Evolutionary conservation across 92 coral and sea anemone genomes (phyloP).

Genomic region (Muricea muricata): DNA sequence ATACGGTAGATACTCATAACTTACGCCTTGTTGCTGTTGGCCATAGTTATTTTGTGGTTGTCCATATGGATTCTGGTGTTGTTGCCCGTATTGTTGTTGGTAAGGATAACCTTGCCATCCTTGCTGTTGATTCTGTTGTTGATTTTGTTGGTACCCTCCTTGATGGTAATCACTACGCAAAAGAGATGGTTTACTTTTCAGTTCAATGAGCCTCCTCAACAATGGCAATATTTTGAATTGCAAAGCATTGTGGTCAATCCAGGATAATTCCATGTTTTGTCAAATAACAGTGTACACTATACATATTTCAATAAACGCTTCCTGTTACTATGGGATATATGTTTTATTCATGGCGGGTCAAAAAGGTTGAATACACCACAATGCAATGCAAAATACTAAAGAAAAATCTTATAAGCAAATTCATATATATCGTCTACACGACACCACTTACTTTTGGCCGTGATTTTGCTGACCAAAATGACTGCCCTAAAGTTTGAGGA

Average conservation of each 20-base stretch:
- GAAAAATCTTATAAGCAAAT: too few species aligned
- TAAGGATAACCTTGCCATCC: conserved; percentile 52
- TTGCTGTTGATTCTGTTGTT: conserved; percentile 60
- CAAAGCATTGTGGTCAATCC: too few species aligned
- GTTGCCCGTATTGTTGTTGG: conserved; percentile 80
- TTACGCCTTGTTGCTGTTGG: conserved; percentile 57
- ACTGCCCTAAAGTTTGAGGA: conserved; percentile 14
- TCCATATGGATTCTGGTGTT: conserved; percentile 72
- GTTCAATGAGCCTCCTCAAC: too few species aligned
- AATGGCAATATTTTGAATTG: too few species aligned
- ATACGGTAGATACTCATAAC: not conserved
- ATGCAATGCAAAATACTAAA: too few species aligned
- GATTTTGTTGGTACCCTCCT: conserved; percentile 71
- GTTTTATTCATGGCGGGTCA: too few species aligned
- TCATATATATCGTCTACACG: too few species aligned
- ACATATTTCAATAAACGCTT: too few species aligned
- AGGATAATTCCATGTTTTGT: too few species aligned
- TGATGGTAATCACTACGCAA: conserved; percentile 48
- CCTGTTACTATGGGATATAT: too few species aligned
- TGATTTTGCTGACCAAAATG: conserved; percentile 34
- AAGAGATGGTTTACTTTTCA: not conserved
- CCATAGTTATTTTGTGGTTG: conserved; percentile 65
- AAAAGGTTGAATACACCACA: too few species aligned
- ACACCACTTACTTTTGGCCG: conserved; percentile 25
- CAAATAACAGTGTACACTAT: too few species aligned